phyloP scores from a whole-genome alignment of 2,113 vertebrate genomes.

The Mus pahari region DNA sequence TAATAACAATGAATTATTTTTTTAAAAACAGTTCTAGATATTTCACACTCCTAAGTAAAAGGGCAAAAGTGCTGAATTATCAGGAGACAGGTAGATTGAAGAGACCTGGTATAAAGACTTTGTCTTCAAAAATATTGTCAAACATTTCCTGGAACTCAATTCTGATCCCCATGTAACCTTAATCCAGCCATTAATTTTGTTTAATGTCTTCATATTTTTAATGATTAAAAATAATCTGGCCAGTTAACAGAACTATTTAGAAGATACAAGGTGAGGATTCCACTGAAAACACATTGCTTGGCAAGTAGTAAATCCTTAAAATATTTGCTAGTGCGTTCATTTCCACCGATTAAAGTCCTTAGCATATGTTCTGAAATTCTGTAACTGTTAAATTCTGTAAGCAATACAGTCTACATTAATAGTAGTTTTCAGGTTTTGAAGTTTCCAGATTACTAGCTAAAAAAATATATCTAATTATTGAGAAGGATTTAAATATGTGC shows the following conservation, averaged over 20 bases:
- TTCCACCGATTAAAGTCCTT: not conserved
- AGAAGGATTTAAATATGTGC: not conserved
- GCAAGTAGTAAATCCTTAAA: not conserved
- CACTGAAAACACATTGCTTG: not conserved
- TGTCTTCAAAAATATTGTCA: not conserved
- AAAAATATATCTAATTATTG: not conserved
- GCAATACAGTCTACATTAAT: not conserved
- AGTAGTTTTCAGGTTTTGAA: not conserved
- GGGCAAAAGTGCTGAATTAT: not conserved
- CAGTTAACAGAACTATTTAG: not conserved
- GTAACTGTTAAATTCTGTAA: not conserved
- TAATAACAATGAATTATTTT: not conserved
- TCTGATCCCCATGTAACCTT: not conserved
- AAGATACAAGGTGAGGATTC: not conserved
- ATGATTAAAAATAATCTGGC: not conserved
- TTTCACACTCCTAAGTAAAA: not conserved
- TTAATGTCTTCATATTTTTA: not conserved
- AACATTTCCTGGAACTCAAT: not conserved
- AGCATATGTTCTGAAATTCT: not conserved
- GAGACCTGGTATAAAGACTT: not conserved
- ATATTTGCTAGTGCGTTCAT: not conserved
- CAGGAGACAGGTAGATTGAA: not conserved
- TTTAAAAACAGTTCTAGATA: not conserved
- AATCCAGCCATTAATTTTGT: not conserved
- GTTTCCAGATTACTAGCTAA: not conserved